Conservation (phyloP, 2,113 vertebrate genomes). For the Sitta europaea region DNA sequence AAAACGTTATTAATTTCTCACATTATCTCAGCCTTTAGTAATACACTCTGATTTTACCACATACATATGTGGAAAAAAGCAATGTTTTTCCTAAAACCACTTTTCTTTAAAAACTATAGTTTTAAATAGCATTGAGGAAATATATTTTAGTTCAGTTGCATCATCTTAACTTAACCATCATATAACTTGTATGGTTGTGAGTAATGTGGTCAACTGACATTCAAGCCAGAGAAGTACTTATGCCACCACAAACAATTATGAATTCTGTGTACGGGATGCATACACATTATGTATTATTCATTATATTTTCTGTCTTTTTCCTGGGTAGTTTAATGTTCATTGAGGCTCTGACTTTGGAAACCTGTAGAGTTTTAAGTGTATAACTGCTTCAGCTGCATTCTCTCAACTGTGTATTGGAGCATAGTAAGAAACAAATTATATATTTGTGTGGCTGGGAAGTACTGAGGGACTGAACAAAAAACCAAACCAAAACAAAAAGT, state of each 20-base stretch:
- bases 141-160: neutral
- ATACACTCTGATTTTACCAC: neutral
- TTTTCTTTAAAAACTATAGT: neutral
- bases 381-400: neutral
- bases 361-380: neutral
- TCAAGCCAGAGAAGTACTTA: neutral
- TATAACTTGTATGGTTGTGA: neutral
- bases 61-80: neutral
- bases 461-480: neutral
- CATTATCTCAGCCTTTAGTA: neutral
- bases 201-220: neutral
- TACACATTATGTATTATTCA: neutral
- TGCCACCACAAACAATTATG: neutral
- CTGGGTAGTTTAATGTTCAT: neutral
- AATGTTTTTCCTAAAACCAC: neutral
- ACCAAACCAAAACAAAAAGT: too few species aligned
- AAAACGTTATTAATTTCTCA: rapidly evolving
- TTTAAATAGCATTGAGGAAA: neutral
- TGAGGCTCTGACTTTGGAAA: neutral
- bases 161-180: too few species aligned
- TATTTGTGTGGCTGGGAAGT: neutral
- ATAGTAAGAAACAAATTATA: neutral
- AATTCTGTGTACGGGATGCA: neutral
- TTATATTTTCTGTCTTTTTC: neutral
- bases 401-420: neutral